These are phyloP conservation scores for Argyresthia albistria DNA, from an alignment of 2,888 invertebrate species.

Conservation along the genomic window DNA sequence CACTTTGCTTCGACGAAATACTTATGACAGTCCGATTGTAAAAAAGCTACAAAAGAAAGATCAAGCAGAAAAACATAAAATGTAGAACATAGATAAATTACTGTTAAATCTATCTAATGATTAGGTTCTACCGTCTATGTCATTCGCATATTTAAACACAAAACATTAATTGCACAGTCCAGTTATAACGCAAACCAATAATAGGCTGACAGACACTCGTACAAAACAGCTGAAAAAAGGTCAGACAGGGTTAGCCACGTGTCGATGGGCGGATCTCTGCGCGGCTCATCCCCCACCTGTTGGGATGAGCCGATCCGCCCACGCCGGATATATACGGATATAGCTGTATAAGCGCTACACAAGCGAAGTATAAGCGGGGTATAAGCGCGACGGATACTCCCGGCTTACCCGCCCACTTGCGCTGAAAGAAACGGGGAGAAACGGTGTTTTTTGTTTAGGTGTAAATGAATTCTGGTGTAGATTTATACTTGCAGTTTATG, in stretches of 20 bases:
- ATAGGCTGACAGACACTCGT: neutral
- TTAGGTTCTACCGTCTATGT: too few relatives aligned
- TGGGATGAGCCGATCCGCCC: slow-evolving; percentile 67
- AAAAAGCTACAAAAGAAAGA: too few relatives aligned
- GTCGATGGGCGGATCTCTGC: slow-evolving; percentile 54
- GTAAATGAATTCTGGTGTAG: too few relatives aligned
- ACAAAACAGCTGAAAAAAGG: neutral
- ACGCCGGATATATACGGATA: slow-evolving; percentile 13
- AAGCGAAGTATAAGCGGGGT: slow-evolving; percentile 24
- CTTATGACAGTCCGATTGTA: too few relatives aligned
- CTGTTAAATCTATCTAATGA: too few relatives aligned
- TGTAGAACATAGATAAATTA: too few relatives aligned
- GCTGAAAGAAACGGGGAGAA: neutral
- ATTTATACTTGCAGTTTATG: too few relatives aligned
- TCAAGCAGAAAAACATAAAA: too few relatives aligned
- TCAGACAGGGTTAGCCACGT: slow-evolving; percentile 42
- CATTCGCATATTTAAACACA: too few relatives aligned
- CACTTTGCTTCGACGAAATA: too few relatives aligned
- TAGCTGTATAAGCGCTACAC: slow-evolving; percentile 9
- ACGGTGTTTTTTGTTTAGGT: too few relatives aligned
- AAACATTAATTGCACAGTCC: too few relatives aligned
- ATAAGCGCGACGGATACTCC: slow-evolving; percentile 22
- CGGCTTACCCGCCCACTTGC: slow-evolving; percentile 2
- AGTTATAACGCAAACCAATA: neutral
- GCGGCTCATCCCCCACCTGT: slow-evolving; percentile 72